phyloP scores from a whole-genome alignment of 2,888 invertebrate genomes.

The Athrips mouffetella region DNA sequence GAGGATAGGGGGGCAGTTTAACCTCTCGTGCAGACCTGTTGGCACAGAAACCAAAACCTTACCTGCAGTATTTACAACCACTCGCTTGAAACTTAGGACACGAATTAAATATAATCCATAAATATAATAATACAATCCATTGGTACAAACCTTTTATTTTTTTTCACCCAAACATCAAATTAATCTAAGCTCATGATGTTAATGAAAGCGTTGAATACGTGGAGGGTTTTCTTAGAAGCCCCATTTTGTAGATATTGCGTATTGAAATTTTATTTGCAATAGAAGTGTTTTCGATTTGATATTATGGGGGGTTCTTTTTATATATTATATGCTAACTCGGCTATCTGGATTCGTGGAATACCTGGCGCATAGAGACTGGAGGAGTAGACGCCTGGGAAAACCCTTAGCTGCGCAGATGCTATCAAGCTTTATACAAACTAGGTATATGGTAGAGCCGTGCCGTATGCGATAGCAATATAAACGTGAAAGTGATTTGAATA shows the following conservation, averaged over 20 bases:
- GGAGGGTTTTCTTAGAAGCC: slow-evolving; percentile 12
- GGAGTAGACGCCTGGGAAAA: slow-evolving; percentile 43
- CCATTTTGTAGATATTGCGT: slow-evolving; percentile 44
- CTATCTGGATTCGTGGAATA: slow-evolving; percentile 49
- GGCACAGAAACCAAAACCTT: slow-evolving; percentile 17
- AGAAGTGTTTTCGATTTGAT: slow-evolving; percentile 32
- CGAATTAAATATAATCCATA: not conserved
- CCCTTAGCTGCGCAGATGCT: slow-evolving; percentile 31
- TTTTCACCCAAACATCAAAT: not conserved
- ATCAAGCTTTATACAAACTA: slow-evolving; percentile 40
- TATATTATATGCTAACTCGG: slow-evolving; percentile 53
- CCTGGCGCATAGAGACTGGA: slow-evolving; percentile 32
- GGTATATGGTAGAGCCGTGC: slow-evolving; percentile 29
- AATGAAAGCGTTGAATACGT: too few species aligned
- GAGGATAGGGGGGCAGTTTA: slow-evolving; percentile 38
- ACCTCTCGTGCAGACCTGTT: slow-evolving; percentile 30
- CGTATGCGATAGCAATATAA: slow-evolving; percentile 17
- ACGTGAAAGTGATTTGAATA: slow-evolving; percentile 24
- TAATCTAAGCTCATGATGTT: not conserved
- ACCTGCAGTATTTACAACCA: not conserved
- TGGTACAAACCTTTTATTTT: too few species aligned
- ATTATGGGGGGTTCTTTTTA: slow-evolving; percentile 38
- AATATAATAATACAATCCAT: too few species aligned
- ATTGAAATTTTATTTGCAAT: slow-evolving; percentile 56
- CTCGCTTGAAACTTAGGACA: not conserved